Percentiles rank a stretch among this genome's conserved stretches.
Evolutionary conservation across 2,888 invertebrate genomes (phyloP).

Genomic region (Drosophila kanekoi): DNA sequence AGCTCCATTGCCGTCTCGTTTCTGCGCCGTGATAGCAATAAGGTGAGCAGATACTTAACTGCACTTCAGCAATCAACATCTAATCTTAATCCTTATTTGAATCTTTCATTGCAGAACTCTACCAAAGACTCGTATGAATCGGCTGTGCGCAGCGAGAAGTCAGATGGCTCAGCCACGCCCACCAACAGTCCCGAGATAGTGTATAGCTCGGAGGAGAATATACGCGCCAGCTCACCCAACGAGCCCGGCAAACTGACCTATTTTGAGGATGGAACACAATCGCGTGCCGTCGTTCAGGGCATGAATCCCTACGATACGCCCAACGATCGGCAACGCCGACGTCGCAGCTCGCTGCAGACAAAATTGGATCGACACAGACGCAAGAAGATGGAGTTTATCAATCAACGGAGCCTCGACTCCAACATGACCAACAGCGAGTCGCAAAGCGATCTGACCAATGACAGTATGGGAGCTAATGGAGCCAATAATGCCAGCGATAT

Average conservation of each 20-base stretch:
- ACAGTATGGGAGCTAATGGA: constrained; percentile 63
- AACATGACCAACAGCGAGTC: constrained; percentile 63
- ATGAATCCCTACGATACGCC: constrained; percentile 71
- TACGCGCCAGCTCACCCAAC: constrained; percentile 82
- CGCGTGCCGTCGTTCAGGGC: constrained; percentile 72
- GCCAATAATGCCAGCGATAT: constrained; percentile 69
- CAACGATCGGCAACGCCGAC: constrained; percentile 83
- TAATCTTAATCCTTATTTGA: neutral
- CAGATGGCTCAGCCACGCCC: constrained; percentile 80
- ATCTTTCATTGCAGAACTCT: constrained; percentile 62
- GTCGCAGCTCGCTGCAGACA: constrained; percentile 84
- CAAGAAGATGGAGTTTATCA: constrained; percentile 82
- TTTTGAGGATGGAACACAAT: constrained; percentile 81
- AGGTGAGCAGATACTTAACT: constrained; percentile 82
- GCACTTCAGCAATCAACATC: no score
- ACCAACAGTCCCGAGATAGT: constrained; percentile 78
- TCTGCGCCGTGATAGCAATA: constrained; percentile 83
- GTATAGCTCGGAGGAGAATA: constrained; percentile 82
- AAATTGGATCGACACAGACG: constrained; percentile 85
- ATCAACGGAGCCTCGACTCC: constrained; percentile 74
- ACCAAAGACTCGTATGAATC: constrained; percentile 84
- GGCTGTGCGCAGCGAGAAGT: constrained; percentile 84
- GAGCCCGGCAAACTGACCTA: constrained; percentile 80
- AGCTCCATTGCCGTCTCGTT: constrained; percentile 85
- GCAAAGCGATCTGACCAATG: constrained; percentile 71